These are phyloP conservation scores for Vulpes ferrilata DNA, from an alignment of 2,113 vertebrate genomes.

Conservation along the genomic window DNA sequence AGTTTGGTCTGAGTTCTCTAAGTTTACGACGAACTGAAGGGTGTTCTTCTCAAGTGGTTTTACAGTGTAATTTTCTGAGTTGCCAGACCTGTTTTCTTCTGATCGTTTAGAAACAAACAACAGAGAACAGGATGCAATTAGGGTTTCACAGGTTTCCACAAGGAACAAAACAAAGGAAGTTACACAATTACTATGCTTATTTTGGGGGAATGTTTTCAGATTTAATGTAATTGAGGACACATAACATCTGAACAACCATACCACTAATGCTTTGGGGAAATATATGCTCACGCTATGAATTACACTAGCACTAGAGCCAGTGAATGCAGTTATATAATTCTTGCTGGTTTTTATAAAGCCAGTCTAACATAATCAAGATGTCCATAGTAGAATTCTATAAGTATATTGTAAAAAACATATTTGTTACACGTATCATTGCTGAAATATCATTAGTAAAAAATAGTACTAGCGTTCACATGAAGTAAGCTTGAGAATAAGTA, in stretches of 20 bases:
- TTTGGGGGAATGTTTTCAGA: neutral
- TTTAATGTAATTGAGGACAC: neutral
- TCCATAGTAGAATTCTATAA: too few relatives aligned
- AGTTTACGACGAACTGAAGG: neutral
- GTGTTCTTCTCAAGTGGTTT: neutral
- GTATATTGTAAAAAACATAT: neutral
- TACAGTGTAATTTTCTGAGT: neutral
- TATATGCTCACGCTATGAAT: neutral
- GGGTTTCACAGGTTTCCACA: neutral
- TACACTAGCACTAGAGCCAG: neutral
- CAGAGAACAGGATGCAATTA: neutral
- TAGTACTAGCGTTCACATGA: neutral
- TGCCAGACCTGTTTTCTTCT: neutral
- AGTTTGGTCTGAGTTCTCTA: neutral
- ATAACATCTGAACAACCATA: neutral
- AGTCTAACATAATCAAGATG: neutral
- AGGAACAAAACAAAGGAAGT: neutral
- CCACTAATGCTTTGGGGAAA: neutral
- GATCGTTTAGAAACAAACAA: neutral
- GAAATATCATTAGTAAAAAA: neutral
- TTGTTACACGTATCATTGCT: neutral
- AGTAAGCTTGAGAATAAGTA: neutral
- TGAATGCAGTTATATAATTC: neutral
- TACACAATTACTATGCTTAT: neutral
- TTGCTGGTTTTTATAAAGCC: neutral